Percentiles rank a stretch among this genome's conserved stretches.
phyloP scores from a whole-genome alignment of 1,140 invertebrate species.

The Daktulosphaira vitifoliae region DNA sequence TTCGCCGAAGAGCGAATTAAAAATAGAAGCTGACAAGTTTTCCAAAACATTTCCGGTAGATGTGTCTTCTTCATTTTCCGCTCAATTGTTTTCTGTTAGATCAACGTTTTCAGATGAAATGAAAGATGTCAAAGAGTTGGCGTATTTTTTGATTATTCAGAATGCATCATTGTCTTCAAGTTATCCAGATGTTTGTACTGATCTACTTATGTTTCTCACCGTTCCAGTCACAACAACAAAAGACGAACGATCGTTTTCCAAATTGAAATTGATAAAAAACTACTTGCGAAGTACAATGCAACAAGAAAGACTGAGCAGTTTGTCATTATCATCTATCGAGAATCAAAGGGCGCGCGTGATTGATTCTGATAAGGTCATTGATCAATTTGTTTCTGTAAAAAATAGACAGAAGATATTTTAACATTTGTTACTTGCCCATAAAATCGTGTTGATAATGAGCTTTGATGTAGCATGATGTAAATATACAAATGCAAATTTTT shows the following conservation, averaged over 20 bases:
- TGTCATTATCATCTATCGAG: not conserved
- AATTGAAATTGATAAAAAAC: slow-evolving; percentile 28
- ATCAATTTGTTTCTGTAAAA: too few relatives aligned
- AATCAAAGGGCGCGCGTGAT: not conserved
- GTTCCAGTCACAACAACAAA: slow-evolving; percentile 9
- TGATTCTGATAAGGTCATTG: not conserved
- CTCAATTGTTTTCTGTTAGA: not conserved
- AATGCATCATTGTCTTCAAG: not conserved
- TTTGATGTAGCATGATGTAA: too few relatives aligned
- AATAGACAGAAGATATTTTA: too few relatives aligned
- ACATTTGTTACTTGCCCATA: too few relatives aligned
- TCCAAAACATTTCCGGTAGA: not conserved
- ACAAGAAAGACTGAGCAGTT: not conserved
- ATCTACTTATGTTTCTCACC: slow-evolving; percentile 15
- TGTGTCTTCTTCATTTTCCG: not conserved
- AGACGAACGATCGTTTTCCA: slow-evolving; percentile 23
- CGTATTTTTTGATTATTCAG: not conserved
- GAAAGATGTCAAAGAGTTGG: not conserved
- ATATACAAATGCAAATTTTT: too few relatives aligned
- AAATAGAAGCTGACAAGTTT: not conserved
- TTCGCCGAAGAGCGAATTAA: not conserved
- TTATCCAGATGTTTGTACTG: slow-evolving; percentile 19
- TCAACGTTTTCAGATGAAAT: not conserved
- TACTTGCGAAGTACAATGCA: slow-evolving; percentile 18
- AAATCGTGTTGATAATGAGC: too few relatives aligned